Evolutionary conservation across 92 coral and sea anemone genomes (phyloP), one percentile per base, ranked within the genome.

Genomic region (Phenganax marumi): DNA sequence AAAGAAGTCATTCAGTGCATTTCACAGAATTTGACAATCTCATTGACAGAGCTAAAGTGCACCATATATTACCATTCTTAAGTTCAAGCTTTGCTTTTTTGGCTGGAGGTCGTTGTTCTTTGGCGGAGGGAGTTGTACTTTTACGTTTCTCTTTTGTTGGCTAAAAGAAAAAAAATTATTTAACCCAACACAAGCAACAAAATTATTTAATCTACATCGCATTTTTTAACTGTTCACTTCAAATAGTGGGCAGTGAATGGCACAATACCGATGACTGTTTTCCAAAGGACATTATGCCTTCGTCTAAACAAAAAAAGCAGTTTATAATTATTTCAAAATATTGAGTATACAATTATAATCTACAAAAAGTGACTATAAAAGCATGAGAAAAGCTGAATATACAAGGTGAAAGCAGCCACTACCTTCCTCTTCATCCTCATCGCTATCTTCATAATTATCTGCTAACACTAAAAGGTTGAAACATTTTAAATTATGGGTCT

Each of bases 71-170:
- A 66, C 72, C 72, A 66, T 66, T 66, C 17, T 2, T 49, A 25
- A 62, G 25, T 43, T 78, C 83, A 13, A 78, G 57, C 73, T 63
- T 78, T 63, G 73, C 83, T 21, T 50, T 78, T 19, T 78, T 78
- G 21, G 58, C 73, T 25, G 83, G 73, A 43, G 83, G 83, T 39
- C 49, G 70, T 50, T 33, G 72, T 12, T 5, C 72, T 21, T 61
- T 78, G 23, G 46, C 52, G 0, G 83, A 66, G 39, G 57, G 47
- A 7, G 24, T 9, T 8, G 70, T 14, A 33, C 18, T 48, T 13
- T 17, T 50, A 8, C 58, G 47, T 61, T 61, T 78, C 26, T 12
- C 81, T 13, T 76, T 76, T 39, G 50, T n/a, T 25, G 81, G 68
- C 81, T 76, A 12, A 55, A 53, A 51, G 10, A 47, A 19, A 74